Conservation (phyloP, 1,140 invertebrate genomes). For the Anadara kagoshimensis region DNA sequence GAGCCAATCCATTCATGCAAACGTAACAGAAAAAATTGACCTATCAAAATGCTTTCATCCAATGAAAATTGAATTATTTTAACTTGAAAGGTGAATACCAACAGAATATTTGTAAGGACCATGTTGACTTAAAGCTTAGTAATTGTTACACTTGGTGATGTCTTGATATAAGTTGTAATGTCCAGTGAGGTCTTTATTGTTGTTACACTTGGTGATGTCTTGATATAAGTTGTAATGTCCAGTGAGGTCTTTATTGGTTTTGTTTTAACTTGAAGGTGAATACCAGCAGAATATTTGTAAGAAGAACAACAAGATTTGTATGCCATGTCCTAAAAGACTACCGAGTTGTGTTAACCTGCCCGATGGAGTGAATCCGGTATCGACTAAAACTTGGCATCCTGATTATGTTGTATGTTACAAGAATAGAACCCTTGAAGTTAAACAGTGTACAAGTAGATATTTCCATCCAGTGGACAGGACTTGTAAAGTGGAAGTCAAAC, state of each 20-base stretch:
- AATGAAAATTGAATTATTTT: no score
- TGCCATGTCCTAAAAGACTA: constrained; percentile 52
- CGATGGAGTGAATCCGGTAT: constrained; percentile 46
- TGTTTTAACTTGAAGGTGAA: constrained; percentile 46
- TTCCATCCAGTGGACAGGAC: constrained; percentile 18
- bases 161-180: no score
- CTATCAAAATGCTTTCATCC: no score
- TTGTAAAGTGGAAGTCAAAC: constrained; percentile 27
- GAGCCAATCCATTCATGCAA: no score
- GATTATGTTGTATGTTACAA: constrained; percentile 25
- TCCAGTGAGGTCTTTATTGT: background rate
- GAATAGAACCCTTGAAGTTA: constrained; percentile 40
- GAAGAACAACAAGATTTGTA: constrained; percentile 30
- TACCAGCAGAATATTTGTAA: constrained; percentile 43
- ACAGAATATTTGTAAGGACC: no score
- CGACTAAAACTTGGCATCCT: background rate
- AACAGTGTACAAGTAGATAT: constrained; percentile 23
- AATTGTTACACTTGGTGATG: no score
- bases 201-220: no score
- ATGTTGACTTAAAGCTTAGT: no score
- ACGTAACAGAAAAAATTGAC: no score
- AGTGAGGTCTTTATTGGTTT: no score
- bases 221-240: background rate
- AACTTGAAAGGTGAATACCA: no score
- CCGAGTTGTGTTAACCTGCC: constrained; percentile 56